Conservation (phyloP, 2,888 invertebrate species). For the Ashinkailepas kermadecensis region DNA sequence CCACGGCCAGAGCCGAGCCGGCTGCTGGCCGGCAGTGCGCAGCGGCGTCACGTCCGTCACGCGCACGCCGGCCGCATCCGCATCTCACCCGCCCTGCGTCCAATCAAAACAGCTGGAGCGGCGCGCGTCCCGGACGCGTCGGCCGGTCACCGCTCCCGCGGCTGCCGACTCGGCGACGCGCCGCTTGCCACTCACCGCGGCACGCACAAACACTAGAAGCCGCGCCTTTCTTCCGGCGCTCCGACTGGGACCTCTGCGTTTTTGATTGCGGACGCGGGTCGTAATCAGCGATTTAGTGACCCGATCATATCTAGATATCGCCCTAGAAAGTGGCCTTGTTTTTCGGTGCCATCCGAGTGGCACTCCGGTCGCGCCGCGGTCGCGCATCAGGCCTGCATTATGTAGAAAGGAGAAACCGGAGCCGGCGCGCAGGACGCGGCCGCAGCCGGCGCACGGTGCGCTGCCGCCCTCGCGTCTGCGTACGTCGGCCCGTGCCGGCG, state of each 20-base stretch:
- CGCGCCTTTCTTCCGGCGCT: neutral
- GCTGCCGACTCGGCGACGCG: too few relatives aligned
- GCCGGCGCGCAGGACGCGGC: neutral
- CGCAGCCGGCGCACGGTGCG: neutral
- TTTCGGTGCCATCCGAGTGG: neutral
- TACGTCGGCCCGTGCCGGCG: neutral
- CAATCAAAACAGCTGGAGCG: too few relatives aligned
- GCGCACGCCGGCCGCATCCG: too few relatives aligned
- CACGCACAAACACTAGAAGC: neutral
- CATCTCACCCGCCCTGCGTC: too few relatives aligned
- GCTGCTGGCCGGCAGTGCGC: neutral
- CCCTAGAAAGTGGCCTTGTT: neutral
- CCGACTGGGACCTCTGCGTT: neutral
- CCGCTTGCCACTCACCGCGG: too few relatives aligned
- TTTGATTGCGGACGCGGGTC: neutral
- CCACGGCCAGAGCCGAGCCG: neutral
- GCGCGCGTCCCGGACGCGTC: too few relatives aligned
- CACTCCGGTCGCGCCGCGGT: neutral
- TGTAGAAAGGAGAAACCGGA: constrained; percentile 6
- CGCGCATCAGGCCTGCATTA: neutral
- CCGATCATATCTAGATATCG: neutral
- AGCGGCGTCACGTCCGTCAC: too few relatives aligned
- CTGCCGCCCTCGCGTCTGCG: neutral
- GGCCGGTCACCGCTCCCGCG: too few relatives aligned
- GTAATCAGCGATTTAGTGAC: neutral